Base-by-base conservation (phyloP, 2,797 vertebrate genomes). In the Allobates femoralis region DNA sequence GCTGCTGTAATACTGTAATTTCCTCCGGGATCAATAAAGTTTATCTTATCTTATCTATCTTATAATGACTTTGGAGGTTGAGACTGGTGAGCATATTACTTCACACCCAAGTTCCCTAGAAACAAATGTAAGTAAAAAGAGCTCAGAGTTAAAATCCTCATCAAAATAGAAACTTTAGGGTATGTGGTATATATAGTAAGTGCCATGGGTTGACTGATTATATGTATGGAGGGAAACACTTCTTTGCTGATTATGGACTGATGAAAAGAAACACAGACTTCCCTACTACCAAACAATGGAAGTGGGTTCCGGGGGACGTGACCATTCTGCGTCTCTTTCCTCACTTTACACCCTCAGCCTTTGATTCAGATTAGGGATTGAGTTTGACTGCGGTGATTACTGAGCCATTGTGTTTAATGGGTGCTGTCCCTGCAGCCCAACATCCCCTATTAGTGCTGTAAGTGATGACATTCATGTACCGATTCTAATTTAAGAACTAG, bases 381-480 rank as follows among this genome's bases (percentile, higher is more conserved):
- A 60, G 53, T 18, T 53, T n/a, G 37, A 6, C 28, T 30, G 26
- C 71, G 23, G 60, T 58, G 66, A 79, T 87, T 83, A 79, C 56
- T 51, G 30, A 53, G 50, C 18, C 78, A 32, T 55, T 79, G 60
- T 84, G 51, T 74, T 71, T 79, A 83, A 81, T 86, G 67, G 37
- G 46, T 66, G 69, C 30, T 67, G 28, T 46, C 79, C 30, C 58
- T 55, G 23, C 41, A 79, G 51, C 32, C 66, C 50, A 37, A 83
- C 62, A 60, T 71, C 51, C 56, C 19, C 67, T 51, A 51, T 66
- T 80, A 73, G 67, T n/a, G 19, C n/a, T 41, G 23, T 10, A 50
- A 62, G 53, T 73, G 66, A 80, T 79, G 81, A 87, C 67, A 80
- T 76, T 30, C n/a, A 53, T 77, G 79, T 64, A 37, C 50, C 26